These are phyloP conservation scores for Cryptops parisi DNA, from an alignment of 2,888 invertebrate genomes.

Conservation along the genomic window DNA sequence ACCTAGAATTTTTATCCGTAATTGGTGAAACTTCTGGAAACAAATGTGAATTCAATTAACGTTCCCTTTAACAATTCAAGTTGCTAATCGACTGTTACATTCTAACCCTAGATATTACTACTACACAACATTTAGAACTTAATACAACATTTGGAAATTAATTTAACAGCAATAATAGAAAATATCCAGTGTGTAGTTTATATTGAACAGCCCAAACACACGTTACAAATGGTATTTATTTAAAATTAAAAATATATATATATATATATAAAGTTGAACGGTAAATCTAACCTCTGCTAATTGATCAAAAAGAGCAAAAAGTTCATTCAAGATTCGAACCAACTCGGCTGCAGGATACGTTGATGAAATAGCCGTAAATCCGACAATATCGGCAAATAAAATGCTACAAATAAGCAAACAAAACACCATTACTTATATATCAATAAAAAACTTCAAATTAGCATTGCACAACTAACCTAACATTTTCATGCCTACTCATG, in stretches of 20 bases:
- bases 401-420: slow-evolving; percentile 47
- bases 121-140: no score
- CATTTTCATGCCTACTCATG: slow-evolving; percentile 93
- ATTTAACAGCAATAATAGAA: no score
- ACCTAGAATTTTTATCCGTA: slow-evolving; percentile 88
- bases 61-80: no score
- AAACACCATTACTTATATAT: slow-evolving; percentile 9
- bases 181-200: no score
- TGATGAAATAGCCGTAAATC: slow-evolving; percentile 90
- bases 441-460: no score
- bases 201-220: no score
- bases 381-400: slow-evolving; percentile 94
- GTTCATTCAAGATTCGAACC: slow-evolving; percentile 86
- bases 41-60: slow-evolving; percentile 6
- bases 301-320: slow-evolving; percentile 89
- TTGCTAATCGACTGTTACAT: no score
- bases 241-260: no score
- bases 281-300: slow-evolving; percentile 45
- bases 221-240: no score
- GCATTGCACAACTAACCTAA: slow-evolving; percentile 48
- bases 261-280: no score
- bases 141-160: no score
- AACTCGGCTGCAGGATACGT: slow-evolving; percentile 91
- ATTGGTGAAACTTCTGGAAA: slow-evolving; percentile 73
- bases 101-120: no score